Evolutionary conservation across 2,888 invertebrate species (phyloP).

Genomic region (Polietes domitor): DNA sequence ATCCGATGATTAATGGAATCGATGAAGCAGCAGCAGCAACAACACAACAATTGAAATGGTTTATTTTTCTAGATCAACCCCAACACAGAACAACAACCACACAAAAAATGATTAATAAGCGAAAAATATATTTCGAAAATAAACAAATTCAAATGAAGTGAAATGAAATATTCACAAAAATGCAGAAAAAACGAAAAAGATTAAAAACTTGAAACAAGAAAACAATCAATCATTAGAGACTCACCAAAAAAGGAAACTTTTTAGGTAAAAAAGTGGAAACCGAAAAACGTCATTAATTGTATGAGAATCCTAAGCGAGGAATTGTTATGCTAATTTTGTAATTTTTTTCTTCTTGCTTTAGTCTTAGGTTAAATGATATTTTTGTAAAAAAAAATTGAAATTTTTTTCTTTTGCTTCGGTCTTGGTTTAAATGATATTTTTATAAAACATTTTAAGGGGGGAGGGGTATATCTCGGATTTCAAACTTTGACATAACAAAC

Average conservation of each 20-base stretch:
- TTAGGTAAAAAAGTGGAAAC: background rate
- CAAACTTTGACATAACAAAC: background rate
- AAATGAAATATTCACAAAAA: too few relatives aligned
- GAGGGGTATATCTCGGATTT: background rate
- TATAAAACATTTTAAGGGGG: background rate
- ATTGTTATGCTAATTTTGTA: slow-evolving; percentile 20
- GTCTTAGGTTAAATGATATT: slow-evolving; percentile 8
- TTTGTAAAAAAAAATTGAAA: background rate
- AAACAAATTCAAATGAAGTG: background rate
- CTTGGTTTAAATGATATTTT: background rate
- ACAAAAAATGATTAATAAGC: too few relatives aligned
- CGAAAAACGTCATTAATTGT: background rate
- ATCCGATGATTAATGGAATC: too few relatives aligned
- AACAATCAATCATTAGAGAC: background rate
- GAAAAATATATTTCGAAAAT: background rate
- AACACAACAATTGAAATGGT: too few relatives aligned
- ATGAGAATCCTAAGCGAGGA: background rate
- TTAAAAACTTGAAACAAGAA: background rate
- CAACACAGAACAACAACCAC: too few relatives aligned
- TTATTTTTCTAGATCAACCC: too few relatives aligned
- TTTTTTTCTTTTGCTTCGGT: too few relatives aligned
- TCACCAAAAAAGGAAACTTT: background rate
- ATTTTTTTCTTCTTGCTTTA: too few relatives aligned
- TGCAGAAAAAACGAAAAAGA: too few relatives aligned
- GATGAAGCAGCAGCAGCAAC: too few relatives aligned